phyloP scores from a whole-genome alignment of 1,140 invertebrate genomes.

The Melipona quadrifasciata region DNA sequence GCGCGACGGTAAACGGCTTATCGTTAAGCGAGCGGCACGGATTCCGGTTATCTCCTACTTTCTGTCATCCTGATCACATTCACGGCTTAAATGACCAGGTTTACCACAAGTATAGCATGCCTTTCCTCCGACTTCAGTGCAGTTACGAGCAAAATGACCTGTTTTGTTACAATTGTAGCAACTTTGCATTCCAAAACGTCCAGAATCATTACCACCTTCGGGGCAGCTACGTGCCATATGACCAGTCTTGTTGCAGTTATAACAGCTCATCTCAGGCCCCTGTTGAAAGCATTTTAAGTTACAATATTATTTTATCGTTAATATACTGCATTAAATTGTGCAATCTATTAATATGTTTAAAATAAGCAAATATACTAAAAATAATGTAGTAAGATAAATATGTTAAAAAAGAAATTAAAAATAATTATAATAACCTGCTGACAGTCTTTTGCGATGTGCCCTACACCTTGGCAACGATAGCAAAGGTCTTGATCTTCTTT shows the following conservation, averaged over 20 bases:
- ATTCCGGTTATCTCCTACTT: constrained; percentile 82
- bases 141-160: constrained; percentile 94
- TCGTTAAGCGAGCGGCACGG: constrained; percentile 77
- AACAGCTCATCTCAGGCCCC: constrained; percentile 91
- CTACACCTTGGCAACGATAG: constrained; percentile 92
- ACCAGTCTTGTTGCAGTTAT: constrained; percentile 93
- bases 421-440: constrained; percentile 82
- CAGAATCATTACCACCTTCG: constrained; percentile 81
- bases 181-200: constrained; percentile 82
- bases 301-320: neutral
- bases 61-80: constrained; percentile 90
- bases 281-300: constrained; percentile 40
- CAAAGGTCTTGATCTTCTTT: constrained; percentile 92
- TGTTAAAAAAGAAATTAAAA: neutral
- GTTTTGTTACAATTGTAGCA: constrained; percentile 95
- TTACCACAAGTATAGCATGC: constrained; percentile 95
- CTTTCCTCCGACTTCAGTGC: constrained; percentile 89
- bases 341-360: neutral
- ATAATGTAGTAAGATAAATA: neutral
- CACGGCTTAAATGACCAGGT: constrained; percentile 93
- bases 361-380: too few species aligned
- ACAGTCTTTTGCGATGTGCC: constrained; percentile 95
- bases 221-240: constrained; percentile 94
- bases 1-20: constrained; percentile 78
- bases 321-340: neutral